Evolutionary conservation across 2,113 vertebrate species (phyloP), one percentile per base, ranked within the genome.

Genomic region (Oxyura jamaicensis): DNA sequence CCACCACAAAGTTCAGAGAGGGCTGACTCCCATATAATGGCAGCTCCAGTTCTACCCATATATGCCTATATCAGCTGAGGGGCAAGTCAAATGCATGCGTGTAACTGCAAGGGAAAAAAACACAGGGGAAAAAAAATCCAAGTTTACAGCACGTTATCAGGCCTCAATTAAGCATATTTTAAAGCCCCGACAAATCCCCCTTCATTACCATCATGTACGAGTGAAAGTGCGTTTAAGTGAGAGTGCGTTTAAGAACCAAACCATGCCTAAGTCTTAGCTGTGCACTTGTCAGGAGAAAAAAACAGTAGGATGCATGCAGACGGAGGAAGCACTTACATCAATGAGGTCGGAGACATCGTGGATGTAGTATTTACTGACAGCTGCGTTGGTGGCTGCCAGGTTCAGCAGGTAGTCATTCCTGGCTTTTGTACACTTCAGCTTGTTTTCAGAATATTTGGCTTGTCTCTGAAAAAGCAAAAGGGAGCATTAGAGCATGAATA

Each of bases 341-440:
- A 99, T 99, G 96, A 99, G 98, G 95, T 99, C 99, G 0, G 99
- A 99, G 56, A 99, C 99, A 0, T 99, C 99, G 1, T 99, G 99
- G 97, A 99, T 99, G 97, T 99, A 99, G 97, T 99, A 99, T 88
- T 99, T 99, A 88, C 99, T 98, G 96, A 99, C 99, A n/a, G 99
- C 98, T 0, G 99, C 98, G 1, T 99, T 99, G 94, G 99, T 98
- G 80, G 99, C 99, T 10, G 99, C 98, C 96, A 99, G 98, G 96
- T 99, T 99, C 95, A 99, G 98, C 94, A 99, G 98, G 97, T 99
- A 99, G 97, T 99, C 99, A 0, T 99, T 99, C 78, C 99, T 98
- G 91, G 99, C 99, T 86, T 99, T 99, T 13, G 99, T 99, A 90
- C 99, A 99, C 96, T 99, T 99, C 96, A 99, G 98, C 96, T 99